Conservation (phyloP, 1,140 invertebrate species). For the Vanessa tameamea region DNA sequence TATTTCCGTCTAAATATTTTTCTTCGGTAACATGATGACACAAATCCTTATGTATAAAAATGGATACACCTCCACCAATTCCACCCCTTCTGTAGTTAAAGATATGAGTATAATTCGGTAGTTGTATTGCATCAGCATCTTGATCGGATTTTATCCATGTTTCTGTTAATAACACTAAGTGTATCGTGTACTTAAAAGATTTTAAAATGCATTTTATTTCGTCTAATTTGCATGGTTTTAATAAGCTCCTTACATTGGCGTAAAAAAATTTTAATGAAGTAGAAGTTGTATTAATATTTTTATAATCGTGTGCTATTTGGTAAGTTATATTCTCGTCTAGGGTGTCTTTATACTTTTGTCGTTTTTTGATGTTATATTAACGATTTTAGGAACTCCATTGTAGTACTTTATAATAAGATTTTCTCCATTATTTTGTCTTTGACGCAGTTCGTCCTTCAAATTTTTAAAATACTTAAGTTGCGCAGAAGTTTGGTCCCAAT, state of each 20-base stretch:
- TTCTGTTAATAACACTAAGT: slow-evolving; percentile 19
- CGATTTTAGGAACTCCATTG: slow-evolving; percentile 24
- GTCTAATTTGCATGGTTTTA: slow-evolving; percentile 8
- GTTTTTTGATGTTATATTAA: slow-evolving; percentile 25
- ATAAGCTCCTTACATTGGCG: slow-evolving; percentile 1
- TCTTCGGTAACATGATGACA: slow-evolving; percentile 8
- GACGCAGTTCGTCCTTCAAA: slow-evolving; percentile 20
- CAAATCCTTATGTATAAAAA: slow-evolving; percentile 19
- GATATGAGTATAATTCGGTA: slow-evolving; percentile 5
- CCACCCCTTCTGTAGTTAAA: slow-evolving; percentile 12
- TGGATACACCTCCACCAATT: slow-evolving; percentile 11
- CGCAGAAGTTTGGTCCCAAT: slow-evolving; percentile 17
- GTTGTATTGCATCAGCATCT: slow-evolving; percentile 4
- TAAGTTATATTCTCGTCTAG: slow-evolving; percentile 21
- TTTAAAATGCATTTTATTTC: slow-evolving; percentile 6
- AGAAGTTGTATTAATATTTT: slow-evolving; percentile 17
- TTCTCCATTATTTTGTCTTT: slow-evolving; percentile 22
- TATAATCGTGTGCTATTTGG: slow-evolving; percentile 6
- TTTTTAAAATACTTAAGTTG: slow-evolving; percentile 13
- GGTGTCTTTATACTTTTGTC: slow-evolving; percentile 21
- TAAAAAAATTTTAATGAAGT: slow-evolving; percentile 13
- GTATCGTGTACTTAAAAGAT: slow-evolving; percentile 11
- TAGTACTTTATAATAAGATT: slow-evolving; percentile 20
- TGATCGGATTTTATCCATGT: slow-evolving; percentile 19
- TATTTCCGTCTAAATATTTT: neutral